Conservation (phyloP, 1,140 invertebrate genomes). For the Aphidius ervi region DNA sequence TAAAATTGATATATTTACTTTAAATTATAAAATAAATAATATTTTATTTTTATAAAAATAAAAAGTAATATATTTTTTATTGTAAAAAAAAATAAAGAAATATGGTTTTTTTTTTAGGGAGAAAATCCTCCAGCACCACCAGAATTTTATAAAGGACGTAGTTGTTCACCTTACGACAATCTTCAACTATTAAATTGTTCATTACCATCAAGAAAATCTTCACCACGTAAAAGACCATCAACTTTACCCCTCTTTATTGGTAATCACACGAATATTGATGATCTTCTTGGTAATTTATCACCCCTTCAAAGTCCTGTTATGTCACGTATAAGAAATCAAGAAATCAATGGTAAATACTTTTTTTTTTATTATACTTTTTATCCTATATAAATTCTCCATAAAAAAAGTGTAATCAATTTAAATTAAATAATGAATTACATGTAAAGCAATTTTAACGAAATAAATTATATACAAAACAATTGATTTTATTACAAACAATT, state of each 20-base stretch:
- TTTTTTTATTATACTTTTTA: no score
- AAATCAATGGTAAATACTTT: conserved; percentile 26
- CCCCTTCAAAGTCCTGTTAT: conserved; percentile 35
- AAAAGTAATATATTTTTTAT: no score
- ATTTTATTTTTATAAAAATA: no score
- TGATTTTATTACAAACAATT: no score
- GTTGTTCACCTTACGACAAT: conserved; percentile 66
- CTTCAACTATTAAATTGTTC: conserved; percentile 37
- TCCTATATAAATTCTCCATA: not conserved
- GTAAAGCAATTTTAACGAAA: no score
- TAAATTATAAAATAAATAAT: no score
- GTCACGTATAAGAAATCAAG: conserved; percentile 35
- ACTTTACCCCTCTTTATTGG: conserved; percentile 66
- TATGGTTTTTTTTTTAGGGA: conserved; percentile 30
- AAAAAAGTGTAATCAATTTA: not conserved
- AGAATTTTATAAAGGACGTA: conserved; percentile 45
- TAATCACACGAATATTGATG: conserved; percentile 76
- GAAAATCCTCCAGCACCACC: conserved; percentile 47
- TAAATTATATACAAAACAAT: no score
- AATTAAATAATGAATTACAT: no score
- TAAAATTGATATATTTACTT: no score
- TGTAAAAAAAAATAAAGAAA: no score
- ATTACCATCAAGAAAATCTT: conserved; percentile 36
- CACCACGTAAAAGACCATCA: conserved; percentile 29
- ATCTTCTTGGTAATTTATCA: conserved; percentile 63